Evolutionary conservation across 1,140 invertebrate species (phyloP).

Genomic region (Chlorops oryzae): DNA sequence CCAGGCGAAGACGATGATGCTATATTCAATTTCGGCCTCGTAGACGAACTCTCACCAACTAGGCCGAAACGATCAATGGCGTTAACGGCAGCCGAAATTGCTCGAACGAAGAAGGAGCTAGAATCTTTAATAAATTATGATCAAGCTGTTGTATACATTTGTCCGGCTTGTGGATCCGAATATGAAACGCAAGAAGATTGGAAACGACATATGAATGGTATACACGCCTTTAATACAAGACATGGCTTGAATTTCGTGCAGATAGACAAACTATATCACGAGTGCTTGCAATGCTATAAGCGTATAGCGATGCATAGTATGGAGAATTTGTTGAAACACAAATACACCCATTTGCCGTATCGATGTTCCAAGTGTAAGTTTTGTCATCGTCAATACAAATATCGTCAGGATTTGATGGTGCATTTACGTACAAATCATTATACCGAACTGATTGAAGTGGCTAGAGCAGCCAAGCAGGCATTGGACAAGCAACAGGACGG

Average conservation of each 20-base stretch:
- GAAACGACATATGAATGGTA: slow-evolving; percentile 39
- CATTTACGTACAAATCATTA: slow-evolving; percentile 37
- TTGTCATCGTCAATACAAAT: slow-evolving; percentile 40
- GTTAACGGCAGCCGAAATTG: neutral
- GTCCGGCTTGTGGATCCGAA: slow-evolving; percentile 32
- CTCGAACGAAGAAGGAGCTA: slow-evolving; percentile 3
- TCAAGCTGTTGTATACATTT: slow-evolving; percentile 39
- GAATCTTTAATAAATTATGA: slow-evolving; percentile 31
- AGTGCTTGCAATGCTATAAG: slow-evolving; percentile 38
- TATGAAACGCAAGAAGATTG: slow-evolving; percentile 36
- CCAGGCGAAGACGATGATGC: slow-evolving; percentile 34
- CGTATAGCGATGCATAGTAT: slow-evolving; percentile 43
- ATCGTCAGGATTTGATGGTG: slow-evolving; percentile 45
- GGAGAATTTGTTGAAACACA: slow-evolving; percentile 41
- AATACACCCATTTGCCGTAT: slow-evolving; percentile 42
- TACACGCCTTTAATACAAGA: slow-evolving; percentile 36
- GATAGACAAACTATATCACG: slow-evolving; percentile 39
- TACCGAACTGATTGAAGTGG: slow-evolving; percentile 32
- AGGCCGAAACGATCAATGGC: neutral
- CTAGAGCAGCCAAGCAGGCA: neutral
- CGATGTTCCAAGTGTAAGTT: slow-evolving; percentile 38
- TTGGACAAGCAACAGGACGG: neutral
- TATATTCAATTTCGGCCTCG: slow-evolving; percentile 39
- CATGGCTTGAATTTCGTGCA: slow-evolving; percentile 36
- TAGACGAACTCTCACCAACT: slow-evolving; percentile 15